phyloP scores from a whole-genome alignment of 2,113 vertebrate species.

The Lagopus muta region DNA sequence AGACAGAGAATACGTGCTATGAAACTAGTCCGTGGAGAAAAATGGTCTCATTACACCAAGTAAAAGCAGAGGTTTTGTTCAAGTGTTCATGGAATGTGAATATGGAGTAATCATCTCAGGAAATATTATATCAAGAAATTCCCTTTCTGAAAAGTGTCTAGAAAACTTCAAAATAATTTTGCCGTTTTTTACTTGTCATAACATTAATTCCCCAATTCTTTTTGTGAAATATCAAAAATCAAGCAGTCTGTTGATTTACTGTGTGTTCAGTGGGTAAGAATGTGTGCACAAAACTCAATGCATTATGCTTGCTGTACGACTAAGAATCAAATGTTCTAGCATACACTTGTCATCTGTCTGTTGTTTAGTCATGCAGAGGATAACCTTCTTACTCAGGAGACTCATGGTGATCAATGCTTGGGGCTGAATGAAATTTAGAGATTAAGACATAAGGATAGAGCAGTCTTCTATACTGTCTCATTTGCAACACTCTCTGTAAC shows the following conservation, averaged over 20 bases:
- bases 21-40: not conserved
- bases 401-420: not conserved
- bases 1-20: not conserved
- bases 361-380: not conserved
- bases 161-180: not conserved
- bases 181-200: not conserved
- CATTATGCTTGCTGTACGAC: not conserved
- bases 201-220: not conserved
- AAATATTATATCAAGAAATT: not conserved
- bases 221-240: not conserved
- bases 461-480: not conserved
- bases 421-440: not conserved
- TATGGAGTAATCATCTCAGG: not conserved
- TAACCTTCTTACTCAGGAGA: not conserved
- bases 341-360: not conserved
- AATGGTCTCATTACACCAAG: not conserved
- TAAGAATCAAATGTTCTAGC: not conserved
- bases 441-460: slow-evolving; percentile 29
- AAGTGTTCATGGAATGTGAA: not conserved
- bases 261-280: not conserved
- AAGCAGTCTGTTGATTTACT: not conserved
- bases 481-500: slow-evolving; percentile 8
- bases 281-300: not conserved
- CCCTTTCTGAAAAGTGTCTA: not conserved
- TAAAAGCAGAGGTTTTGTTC: not conserved